These are phyloP conservation scores for Emmelina monodactyla DNA, from an alignment of 2,888 invertebrate species.

Conservation along the genomic window DNA sequence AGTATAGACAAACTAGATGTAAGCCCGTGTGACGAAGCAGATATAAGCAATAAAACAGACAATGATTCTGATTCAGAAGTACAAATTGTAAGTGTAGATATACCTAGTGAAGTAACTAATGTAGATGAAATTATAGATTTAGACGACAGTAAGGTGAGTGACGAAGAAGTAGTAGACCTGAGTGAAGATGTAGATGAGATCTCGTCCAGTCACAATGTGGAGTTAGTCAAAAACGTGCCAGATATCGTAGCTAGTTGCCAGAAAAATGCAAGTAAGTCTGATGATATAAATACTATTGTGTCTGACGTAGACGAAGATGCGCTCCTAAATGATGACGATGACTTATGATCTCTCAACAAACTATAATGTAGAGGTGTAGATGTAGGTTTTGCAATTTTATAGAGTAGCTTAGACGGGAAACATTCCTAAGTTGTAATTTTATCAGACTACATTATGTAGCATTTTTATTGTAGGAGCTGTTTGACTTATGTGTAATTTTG, in stretches of 20 bases:
- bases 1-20: slow-evolving; percentile 21
- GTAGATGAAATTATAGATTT: slow-evolving; percentile 38
- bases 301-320: slow-evolving; percentile 27
- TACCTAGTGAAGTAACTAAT: slow-evolving; percentile 28
- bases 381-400: no score
- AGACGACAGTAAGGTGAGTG: slow-evolving; percentile 22
- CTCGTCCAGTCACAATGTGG: slow-evolving; percentile 32
- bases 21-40: slow-evolving; percentile 21
- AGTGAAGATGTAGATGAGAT: slow-evolving; percentile 41
- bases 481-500: no score
- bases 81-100: slow-evolving; percentile 42
- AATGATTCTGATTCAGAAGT: slow-evolving; percentile 49
- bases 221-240: slow-evolving; percentile 43
- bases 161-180: slow-evolving; percentile 34
- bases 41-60: slow-evolving; percentile 23
- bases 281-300: neutral
- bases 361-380: no score
- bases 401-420: no score
- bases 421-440: no score
- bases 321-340: slow-evolving; percentile 27
- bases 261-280: slow-evolving; percentile 18
- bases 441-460: no score
- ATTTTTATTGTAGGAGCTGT: no score
- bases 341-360: slow-evolving; percentile 47
- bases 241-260: slow-evolving; percentile 55